phyloP scores from a whole-genome alignment of 2,797 vertebrate genomes.

The Melanotaenia maccullochi region DNA sequence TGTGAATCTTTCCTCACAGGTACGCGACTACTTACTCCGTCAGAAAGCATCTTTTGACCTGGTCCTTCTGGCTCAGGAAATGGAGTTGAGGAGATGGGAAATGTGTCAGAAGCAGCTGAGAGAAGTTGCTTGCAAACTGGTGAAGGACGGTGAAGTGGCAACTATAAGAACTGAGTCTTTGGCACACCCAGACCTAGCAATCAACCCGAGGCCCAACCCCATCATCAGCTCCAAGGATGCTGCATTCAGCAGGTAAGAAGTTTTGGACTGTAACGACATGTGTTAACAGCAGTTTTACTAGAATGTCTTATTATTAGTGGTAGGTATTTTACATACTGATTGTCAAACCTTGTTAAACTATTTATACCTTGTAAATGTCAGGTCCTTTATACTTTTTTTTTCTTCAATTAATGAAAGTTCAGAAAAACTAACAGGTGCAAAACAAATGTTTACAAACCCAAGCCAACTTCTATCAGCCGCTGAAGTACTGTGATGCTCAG shows the following conservation, averaged over 20 bases:
- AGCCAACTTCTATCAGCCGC: neutral
- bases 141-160: slow-evolving; percentile 63
- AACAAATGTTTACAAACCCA: too few relatives aligned
- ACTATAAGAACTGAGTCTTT: slow-evolving; percentile 76
- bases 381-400: too few relatives aligned
- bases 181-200: slow-evolving; percentile 75
- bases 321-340: neutral
- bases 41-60: slow-evolving; percentile 93
- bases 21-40: slow-evolving; percentile 86
- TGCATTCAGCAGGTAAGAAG: slow-evolving; percentile 85
- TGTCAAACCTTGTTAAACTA: too few relatives aligned
- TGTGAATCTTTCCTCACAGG: slow-evolving; percentile 46
- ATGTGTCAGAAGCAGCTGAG: slow-evolving; percentile 77
- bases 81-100: slow-evolving; percentile 85
- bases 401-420: neutral
- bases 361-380: too few relatives aligned
- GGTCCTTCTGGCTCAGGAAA: slow-evolving; percentile 86
- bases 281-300: neutral
- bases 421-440: too few relatives aligned
- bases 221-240: slow-evolving; percentile 85
- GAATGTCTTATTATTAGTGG: neutral
- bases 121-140: slow-evolving; percentile 79
- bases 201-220: slow-evolving; percentile 72
- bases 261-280: neutral
- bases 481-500: neutral